phyloP scores from a whole-genome alignment of 2,888 invertebrate genomes.

The Cryptosula pallasiana region DNA sequence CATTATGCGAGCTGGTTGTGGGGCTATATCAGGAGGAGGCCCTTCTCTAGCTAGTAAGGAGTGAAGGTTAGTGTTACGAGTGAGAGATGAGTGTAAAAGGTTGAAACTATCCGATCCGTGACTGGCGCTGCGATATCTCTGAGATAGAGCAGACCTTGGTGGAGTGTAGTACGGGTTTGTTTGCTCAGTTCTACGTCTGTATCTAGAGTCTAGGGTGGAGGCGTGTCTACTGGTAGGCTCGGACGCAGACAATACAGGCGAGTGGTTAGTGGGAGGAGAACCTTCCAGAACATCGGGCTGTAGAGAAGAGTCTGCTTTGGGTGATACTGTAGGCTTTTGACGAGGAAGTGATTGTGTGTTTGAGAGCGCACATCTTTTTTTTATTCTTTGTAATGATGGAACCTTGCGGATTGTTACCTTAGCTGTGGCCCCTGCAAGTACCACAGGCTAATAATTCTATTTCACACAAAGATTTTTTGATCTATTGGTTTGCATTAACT shows the following conservation, averaged over 20 bases:
- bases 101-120: not conserved
- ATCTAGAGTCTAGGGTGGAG: slow-evolving; percentile 10
- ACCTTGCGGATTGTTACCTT: not conserved
- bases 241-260: not conserved
- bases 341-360: not conserved
- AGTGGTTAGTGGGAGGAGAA: not conserved
- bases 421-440: not conserved
- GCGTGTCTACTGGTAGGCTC: not conserved
- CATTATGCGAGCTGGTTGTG: not conserved
- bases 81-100: not conserved
- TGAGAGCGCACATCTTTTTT: not conserved
- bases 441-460: too few species aligned
- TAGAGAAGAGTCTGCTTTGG: not conserved
- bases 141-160: not conserved
- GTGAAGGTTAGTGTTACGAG: not conserved
- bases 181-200: not conserved
- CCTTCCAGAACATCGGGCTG: slow-evolving; percentile 4
- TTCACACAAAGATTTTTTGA: too few species aligned
- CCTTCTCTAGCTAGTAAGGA: not conserved
- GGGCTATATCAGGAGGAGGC: slow-evolving; percentile 14
- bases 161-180: slow-evolving; percentile 13
- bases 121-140: not conserved
- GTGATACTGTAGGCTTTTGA: not conserved
- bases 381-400: not conserved
- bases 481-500: too few species aligned